Conservation (phyloP, 2,113 vertebrate species). For the Stegastes partitus region DNA sequence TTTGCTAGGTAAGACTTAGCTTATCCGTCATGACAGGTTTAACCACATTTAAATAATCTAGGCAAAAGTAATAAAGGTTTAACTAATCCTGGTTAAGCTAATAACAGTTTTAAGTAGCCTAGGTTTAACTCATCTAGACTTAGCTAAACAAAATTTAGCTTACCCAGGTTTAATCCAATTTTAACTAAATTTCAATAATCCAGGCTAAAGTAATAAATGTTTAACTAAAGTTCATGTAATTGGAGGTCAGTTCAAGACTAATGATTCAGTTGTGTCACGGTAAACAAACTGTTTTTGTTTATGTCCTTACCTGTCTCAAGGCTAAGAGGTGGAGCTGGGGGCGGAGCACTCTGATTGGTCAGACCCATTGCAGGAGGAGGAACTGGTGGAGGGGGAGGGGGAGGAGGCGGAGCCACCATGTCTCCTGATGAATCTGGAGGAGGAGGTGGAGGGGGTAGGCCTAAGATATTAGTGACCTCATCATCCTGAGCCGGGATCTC, state of each 20-base stretch:
- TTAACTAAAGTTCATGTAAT: not conserved
- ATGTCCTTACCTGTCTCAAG: conserved; percentile 78
- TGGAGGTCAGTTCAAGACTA: not conserved
- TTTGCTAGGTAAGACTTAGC: too few species aligned
- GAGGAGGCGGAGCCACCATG: not conserved
- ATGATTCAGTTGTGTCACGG: too few species aligned
- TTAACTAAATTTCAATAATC: too few species aligned
- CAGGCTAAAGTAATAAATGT: too few species aligned
- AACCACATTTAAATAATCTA: not conserved
- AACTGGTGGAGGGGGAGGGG: conserved; percentile 44
- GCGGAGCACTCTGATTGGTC: conserved; percentile 3
- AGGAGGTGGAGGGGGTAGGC: conserved; percentile 53
- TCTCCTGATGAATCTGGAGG: not conserved
- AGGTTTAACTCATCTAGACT: too few species aligned
- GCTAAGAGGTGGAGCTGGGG: conserved; percentile 39
- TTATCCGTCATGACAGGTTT: too few species aligned
- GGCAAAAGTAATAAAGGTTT: not conserved
- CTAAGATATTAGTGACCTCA: not conserved
- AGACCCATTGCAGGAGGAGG: not conserved
- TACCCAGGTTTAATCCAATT: too few species aligned
- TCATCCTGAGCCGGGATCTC: not conserved
- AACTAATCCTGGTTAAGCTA: too few species aligned
- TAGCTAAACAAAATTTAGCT: too few species aligned
- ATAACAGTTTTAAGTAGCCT: too few species aligned
- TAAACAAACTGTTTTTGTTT: too few species aligned